Conservation (phyloP, 1,140 invertebrate species). For the Camponotus floridanus region DNA sequence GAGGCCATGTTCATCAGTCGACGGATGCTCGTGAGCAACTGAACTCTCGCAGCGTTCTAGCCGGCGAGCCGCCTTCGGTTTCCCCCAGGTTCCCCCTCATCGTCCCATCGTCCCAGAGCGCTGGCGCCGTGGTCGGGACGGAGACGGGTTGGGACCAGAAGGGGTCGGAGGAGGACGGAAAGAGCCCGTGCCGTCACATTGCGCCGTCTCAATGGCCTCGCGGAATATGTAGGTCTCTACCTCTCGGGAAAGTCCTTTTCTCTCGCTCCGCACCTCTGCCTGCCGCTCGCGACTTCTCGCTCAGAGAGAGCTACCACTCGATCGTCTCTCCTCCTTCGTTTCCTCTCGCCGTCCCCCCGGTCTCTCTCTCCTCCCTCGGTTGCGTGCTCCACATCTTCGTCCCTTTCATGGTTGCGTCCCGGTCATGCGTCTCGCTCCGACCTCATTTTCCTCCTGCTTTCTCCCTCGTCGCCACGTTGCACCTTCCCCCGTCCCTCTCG, state of each 20-base stretch:
- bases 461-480: conserved; percentile 37
- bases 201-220: conserved; percentile 86
- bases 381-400: conserved; percentile 24
- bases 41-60: conserved; percentile 69
- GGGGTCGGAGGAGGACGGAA: conserved; percentile 34
- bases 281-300: conserved; percentile 26
- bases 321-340: not conserved
- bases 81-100: not conserved
- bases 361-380: conserved; percentile 2
- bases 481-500: not conserved
- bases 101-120: conserved; percentile 22
- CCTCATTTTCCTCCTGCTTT: conserved; percentile 37
- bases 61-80: conserved; percentile 69
- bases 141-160: conserved; percentile 55
- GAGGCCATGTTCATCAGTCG: conserved; percentile 65
- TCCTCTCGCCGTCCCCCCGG: not conserved
- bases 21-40: conserved; percentile 80
- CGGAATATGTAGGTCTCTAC: conserved; percentile 84
- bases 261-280: conserved; percentile 34
- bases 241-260: conserved; percentile 71
- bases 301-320: conserved; percentile 3
- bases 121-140: conserved; percentile 50
- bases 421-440: conserved; percentile 23
- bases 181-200: conserved; percentile 81
- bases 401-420: conserved; percentile 33